phyloP scores from a whole-genome alignment of 2,797 vertebrate genomes.

The Protosalanx chinensis region DNA sequence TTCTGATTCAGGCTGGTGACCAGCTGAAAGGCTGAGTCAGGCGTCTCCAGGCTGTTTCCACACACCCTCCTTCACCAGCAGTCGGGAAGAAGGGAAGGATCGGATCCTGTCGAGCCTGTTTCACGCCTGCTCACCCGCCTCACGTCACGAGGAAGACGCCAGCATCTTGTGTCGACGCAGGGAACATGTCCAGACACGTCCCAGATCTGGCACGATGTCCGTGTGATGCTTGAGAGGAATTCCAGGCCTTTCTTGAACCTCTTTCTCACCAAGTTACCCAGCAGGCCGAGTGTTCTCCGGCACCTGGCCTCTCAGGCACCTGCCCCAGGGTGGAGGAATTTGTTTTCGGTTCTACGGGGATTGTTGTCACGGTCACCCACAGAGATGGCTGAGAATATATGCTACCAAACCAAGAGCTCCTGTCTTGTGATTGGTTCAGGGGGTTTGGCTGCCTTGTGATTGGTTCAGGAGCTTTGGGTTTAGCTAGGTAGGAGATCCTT shows the following conservation, averaged over 20 bases:
- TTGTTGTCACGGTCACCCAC: background rate
- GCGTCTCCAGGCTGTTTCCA: background rate
- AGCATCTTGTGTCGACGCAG: constrained; percentile 44
- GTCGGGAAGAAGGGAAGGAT: constrained; percentile 21
- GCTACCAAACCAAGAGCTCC: no score
- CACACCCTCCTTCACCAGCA: constrained; percentile 35
- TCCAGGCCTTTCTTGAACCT: constrained; percentile 27
- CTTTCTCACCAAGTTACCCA: no score
- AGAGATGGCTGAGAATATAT: no score
- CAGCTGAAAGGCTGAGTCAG: background rate
- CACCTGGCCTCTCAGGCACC: background rate
- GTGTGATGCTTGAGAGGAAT: constrained; percentile 41
- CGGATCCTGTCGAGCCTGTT: constrained; percentile 61
- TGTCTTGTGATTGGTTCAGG: no score
- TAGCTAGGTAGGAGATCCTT: no score
- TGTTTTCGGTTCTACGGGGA: background rate
- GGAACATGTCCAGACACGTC: constrained; percentile 53
- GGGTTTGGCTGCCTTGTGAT: background rate
- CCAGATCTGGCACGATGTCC: constrained; percentile 34
- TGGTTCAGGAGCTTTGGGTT: background rate
- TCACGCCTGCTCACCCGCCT: constrained; percentile 39
- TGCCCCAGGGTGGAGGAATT: background rate
- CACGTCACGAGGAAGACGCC: constrained; percentile 34
- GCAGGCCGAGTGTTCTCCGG: background rate
- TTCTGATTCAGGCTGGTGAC: background rate